A percentile compares a stretch with the other conserved stretches of the same genome.
These are phyloP conservation scores for Eunapius fragilis DNA, from an alignment of 37 sponge, comb jelly and placozoan species.

Conservation along the genomic window DNA sequence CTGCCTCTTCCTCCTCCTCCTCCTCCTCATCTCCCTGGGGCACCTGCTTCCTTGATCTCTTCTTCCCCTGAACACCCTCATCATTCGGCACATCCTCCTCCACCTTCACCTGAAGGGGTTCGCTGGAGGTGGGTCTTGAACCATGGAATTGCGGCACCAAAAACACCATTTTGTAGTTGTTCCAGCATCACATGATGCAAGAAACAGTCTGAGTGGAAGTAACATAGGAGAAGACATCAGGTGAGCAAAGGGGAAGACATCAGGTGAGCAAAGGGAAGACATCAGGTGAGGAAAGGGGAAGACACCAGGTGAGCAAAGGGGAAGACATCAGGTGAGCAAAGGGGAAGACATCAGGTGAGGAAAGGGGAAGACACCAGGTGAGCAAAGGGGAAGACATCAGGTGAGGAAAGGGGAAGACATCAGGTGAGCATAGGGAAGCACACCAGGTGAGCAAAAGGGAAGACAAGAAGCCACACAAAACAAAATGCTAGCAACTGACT, in stretches of 20 bases:
- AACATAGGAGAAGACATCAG: neutral
- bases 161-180: constrained; percentile 40
- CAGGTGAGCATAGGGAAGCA: too few species aligned
- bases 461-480: too few species aligned
- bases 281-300: neutral
- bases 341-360: too few species aligned
- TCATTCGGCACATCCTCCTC: neutral
- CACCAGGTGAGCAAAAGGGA: too few species aligned
- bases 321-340: too few species aligned
- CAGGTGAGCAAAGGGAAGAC: neutral
- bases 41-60: too few species aligned
- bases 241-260: neutral
- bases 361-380: too few species aligned
- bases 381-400: too few species aligned
- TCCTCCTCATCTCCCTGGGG: too few species aligned
- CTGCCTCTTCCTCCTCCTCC: neutral
- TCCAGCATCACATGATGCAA: constrained; percentile 69
- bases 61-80: neutral
- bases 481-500: too few species aligned
- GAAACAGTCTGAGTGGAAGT: constrained; percentile 35
- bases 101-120: neutral
- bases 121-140: neutral
- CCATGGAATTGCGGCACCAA: constrained; percentile 36
- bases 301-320: too few species aligned
- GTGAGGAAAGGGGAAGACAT: too few species aligned